Evolutionary conservation across 1,140 invertebrate species (phyloP), one percentile per base, ranked within the genome.

Genomic region (Cyclina sinensis): DNA sequence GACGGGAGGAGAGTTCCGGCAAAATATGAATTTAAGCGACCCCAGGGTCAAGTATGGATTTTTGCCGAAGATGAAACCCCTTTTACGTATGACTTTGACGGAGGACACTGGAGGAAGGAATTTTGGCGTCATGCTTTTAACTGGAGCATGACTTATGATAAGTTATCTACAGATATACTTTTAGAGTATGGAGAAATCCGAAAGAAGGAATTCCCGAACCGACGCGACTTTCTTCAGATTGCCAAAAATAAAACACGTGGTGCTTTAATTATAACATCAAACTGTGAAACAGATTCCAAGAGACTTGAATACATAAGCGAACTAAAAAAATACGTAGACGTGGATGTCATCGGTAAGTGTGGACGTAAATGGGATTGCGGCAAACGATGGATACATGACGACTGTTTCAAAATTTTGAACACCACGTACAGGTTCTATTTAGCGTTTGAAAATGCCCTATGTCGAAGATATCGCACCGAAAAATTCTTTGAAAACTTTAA

Each of bases 401-500:
- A 84, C 7, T 84, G 81, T 73, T 81, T 81, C 39, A 35, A 14
- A 57, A 37, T 81, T 14, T 35, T 81, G 14, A 81, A 81, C 32
- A 81, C 54, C 0, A 84, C 37, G 1, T 84, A 84, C 65, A 73
- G n/a, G 32, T 84, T 84, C 37, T 84, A 70, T 54, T 59, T 84
- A 37, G 81, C 81, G 12, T 84, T 84, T 84, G 81, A 84, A 54
- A 84, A 84, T 30, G 62, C 81, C 1, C 30, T 78, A 9, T 78
- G 74, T 54, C 74, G 27, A 12, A 46, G 27, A 0, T 78, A 78
- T 30, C 74, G 27, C 0, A 70, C 81, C n/a, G 81, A 84, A 62
- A 84, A 84, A 73, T 73, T 84, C 46, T 84, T 84, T 43, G 81
- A 84, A 54, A 84, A 84, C 24, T 84, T 84, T 32, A 51, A 84